Conservation (phyloP, 1,140 invertebrate genomes). For the Eupristina koningsbergeri region DNA sequence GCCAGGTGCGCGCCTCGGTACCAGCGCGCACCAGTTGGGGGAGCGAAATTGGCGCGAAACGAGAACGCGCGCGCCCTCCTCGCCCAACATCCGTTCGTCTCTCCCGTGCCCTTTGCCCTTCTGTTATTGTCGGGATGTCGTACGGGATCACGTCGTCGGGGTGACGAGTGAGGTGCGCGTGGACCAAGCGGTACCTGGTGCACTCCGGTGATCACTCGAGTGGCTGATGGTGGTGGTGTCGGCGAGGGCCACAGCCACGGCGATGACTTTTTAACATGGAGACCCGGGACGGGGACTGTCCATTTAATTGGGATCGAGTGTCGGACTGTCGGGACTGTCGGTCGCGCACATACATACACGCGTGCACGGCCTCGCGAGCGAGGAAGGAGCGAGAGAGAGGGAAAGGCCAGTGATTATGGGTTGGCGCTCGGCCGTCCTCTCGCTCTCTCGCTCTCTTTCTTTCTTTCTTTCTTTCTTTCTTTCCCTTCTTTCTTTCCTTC, state of each 20-base stretch:
- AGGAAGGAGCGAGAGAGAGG: no score
- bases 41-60: conserved; percentile 46
- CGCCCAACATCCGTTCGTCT: background rate
- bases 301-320: conserved; percentile 8
- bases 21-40: background rate
- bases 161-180: no score
- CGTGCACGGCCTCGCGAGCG: background rate
- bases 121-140: background rate
- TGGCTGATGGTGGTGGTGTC: no score
- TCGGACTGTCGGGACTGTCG: no score
- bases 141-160: background rate
- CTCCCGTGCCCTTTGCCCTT: background rate
- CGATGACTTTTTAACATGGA: background rate
- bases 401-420: no score
- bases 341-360: background rate
- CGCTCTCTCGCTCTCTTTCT: no score
- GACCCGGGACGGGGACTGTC: background rate
- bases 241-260: no score
- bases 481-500: no score
- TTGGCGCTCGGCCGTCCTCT: no score
- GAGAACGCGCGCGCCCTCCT: conserved; percentile 30
- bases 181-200: background rate
- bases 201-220: no score
- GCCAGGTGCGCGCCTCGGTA: conserved; percentile 16
- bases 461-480: no score